Conservation (phyloP, 2,797 vertebrate genomes). For the Peromyscus eremicus region DNA sequence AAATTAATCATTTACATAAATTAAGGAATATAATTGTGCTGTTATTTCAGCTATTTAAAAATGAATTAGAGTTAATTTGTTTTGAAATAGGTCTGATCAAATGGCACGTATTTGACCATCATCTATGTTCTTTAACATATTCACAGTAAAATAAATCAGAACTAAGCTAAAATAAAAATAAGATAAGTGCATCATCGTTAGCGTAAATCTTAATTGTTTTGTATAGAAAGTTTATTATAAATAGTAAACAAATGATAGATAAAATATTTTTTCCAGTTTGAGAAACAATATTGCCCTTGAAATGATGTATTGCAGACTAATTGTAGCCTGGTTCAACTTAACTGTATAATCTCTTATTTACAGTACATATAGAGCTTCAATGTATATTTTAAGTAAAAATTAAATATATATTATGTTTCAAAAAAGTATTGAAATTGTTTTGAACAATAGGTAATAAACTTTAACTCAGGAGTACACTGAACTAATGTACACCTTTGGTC, state of each 20-base stretch:
- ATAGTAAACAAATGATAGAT: background rate
- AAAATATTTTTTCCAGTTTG: background rate
- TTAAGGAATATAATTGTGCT: constrained; percentile 1
- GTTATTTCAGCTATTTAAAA: background rate
- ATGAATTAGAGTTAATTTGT: background rate
- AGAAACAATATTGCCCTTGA: background rate
- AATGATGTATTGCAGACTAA: background rate
- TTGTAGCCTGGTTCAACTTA: background rate
- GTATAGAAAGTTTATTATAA: background rate
- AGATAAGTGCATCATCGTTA: background rate
- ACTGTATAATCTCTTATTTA: background rate
- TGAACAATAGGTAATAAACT: background rate
- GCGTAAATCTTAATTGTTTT: constrained; percentile 1
- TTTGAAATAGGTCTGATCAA: background rate
- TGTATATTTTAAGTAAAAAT: background rate
- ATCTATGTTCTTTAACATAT: background rate
- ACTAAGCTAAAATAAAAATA: background rate
- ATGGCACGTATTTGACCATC: background rate
- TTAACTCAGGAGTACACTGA: background rate
- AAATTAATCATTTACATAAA: constrained; percentile 1
- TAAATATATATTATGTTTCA: background rate
- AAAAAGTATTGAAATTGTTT: background rate
- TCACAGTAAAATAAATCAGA: background rate
- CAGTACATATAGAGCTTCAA: background rate
- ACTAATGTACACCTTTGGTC: background rate